A percentile compares a stretch with the other conserved stretches of the same genome.
phyloP scores from a whole-genome alignment of 2,888 invertebrate species.

The Philonicus albiceps region DNA sequence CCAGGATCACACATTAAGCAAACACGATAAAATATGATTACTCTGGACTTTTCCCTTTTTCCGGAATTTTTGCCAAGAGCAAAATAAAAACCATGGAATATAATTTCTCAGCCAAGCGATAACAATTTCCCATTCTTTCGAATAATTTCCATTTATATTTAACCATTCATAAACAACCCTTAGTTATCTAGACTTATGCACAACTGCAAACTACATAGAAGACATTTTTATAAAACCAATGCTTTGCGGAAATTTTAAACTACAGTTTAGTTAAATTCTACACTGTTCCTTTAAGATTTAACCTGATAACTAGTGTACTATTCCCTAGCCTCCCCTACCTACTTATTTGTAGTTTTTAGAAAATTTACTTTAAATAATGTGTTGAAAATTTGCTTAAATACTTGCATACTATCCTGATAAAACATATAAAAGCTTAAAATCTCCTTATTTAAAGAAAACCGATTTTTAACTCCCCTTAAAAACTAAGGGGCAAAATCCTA shows the following conservation, averaged over 20 bases:
- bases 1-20: background rate
- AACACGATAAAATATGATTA: constrained; percentile 28
- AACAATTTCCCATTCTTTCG: background rate
- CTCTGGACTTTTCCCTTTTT: background rate
- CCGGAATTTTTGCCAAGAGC: background rate
- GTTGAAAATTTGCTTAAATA: too few relatives aligned
- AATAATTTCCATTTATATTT: background rate
- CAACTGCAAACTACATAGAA: background rate
- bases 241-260: too few relatives aligned
- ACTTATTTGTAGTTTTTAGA: too few relatives aligned
- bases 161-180: background rate
- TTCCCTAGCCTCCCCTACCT: too few relatives aligned
- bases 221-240: background rate
- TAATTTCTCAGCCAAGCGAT: background rate
- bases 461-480: background rate
- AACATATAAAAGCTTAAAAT: too few relatives aligned
- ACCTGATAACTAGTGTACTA: too few relatives aligned
- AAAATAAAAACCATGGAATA: background rate
- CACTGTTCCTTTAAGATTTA: too few relatives aligned
- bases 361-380: too few relatives aligned
- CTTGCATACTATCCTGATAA: too few relatives aligned
- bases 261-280: too few relatives aligned
- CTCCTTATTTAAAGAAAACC: background rate
- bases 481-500: background rate
- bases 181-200: too few relatives aligned